Percentiles rank a stretch among this genome's conserved stretches.
Evolutionary conservation across 2,888 invertebrate genomes (phyloP).

Genomic region (Unio delphinus): DNA sequence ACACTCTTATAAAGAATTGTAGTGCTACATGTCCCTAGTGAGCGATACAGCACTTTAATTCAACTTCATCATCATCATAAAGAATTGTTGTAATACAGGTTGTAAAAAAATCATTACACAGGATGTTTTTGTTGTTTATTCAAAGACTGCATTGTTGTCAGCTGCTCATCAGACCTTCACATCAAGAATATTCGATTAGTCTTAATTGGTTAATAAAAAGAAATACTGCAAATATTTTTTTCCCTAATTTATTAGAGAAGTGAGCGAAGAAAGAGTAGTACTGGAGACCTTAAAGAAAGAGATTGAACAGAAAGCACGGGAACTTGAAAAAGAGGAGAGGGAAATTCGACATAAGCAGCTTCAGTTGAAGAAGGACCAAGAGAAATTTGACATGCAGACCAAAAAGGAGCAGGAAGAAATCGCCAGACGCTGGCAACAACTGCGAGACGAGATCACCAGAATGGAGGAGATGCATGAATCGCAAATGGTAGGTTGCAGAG

Average conservation of each 20-base stretch:
- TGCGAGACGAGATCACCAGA: constrained; percentile 60
- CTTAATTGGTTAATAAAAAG: background rate
- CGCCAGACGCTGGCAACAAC: constrained; percentile 63
- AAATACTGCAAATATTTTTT: background rate
- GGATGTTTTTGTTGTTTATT: too few species aligned
- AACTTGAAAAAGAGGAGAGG: constrained; percentile 45
- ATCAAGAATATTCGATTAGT: too few species aligned
- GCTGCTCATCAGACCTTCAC: too few species aligned
- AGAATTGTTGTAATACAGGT: too few species aligned
- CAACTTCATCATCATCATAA: too few species aligned
- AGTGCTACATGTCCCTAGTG: too few species aligned
- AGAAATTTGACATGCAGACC: constrained; percentile 47
- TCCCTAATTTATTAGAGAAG: constrained; percentile 17
- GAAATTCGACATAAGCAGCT: constrained; percentile 43
- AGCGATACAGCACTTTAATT: too few species aligned
- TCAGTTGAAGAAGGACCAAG: constrained; percentile 44
- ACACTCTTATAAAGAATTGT: too few species aligned
- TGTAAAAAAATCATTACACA: too few species aligned
- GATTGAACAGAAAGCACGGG: constrained; percentile 36
- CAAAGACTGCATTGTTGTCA: too few species aligned
- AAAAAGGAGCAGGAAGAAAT: constrained; percentile 60
- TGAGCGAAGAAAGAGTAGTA: constrained; percentile 31
- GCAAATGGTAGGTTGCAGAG: constrained; percentile 50
- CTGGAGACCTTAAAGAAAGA: constrained; percentile 45
- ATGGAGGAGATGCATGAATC: constrained; percentile 64